Conservation (phyloP, 2,113 vertebrate species). For the Xenopus borealis region DNA sequence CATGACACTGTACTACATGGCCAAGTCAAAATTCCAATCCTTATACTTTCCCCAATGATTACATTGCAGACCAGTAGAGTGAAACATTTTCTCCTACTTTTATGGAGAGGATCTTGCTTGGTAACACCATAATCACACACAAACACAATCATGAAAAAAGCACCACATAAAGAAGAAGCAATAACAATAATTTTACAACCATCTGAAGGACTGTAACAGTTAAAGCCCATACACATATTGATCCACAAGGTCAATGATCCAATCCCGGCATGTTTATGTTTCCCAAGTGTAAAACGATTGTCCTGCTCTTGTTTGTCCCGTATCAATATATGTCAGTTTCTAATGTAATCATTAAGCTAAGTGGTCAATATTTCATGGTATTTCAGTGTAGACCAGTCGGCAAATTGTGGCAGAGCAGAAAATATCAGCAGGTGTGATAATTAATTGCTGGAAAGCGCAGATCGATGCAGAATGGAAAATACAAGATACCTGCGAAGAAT, state of each 20-base stretch:
- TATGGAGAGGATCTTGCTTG: too few species aligned
- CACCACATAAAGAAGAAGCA: too few species aligned
- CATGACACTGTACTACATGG: too few species aligned
- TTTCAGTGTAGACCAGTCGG: neutral
- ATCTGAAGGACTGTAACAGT: neutral
- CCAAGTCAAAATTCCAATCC: too few species aligned
- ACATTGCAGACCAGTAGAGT: too few species aligned
- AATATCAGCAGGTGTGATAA: neutral
- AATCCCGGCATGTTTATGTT: slow-evolving; percentile 9
- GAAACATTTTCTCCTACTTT: too few species aligned
- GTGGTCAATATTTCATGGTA: neutral
- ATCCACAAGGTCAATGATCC: slow-evolving; percentile 3
- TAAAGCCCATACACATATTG: neutral
- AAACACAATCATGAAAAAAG: too few species aligned
- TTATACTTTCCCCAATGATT: too few species aligned
- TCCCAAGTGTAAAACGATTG: slow-evolving; percentile 15
- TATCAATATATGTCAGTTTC: neutral
- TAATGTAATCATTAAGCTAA: neutral
- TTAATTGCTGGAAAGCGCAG: neutral
- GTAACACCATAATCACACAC: too few species aligned
- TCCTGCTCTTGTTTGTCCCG: neutral
- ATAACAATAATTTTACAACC: too few species aligned
- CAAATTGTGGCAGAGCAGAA: neutral
- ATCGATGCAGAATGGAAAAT: too few species aligned
- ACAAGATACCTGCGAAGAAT: too few species aligned